Percentiles rank a stretch among this genome's conserved stretches.
Evolutionary conservation across 2,797 vertebrate genomes (phyloP).

Genomic region (Syngnathus acus): DNA sequence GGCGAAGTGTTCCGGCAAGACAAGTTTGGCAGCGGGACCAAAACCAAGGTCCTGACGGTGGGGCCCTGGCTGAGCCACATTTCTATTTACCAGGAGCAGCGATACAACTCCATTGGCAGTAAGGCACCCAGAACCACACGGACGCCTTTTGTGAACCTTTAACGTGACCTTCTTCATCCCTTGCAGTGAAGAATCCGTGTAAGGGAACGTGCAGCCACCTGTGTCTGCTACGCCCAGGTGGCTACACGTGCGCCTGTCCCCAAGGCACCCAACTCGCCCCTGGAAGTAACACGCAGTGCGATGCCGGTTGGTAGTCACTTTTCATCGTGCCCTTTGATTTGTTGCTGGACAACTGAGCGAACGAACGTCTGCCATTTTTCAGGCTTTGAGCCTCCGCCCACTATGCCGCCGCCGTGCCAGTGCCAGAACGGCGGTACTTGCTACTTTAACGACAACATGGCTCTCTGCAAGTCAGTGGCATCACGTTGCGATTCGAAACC

Average conservation of each 20-base stretch:
- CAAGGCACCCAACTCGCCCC: slow-evolving; percentile 54
- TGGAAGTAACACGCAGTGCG: slow-evolving; percentile 60
- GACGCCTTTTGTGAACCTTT: no score
- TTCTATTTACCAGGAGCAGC: slow-evolving; percentile 82
- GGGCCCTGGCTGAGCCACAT: slow-evolving; percentile 90
- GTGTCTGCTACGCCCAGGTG: slow-evolving; percentile 61
- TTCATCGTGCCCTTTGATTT: background rate
- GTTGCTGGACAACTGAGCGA: background rate
- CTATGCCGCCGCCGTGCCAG: slow-evolving; percentile 62
- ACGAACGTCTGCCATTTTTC: background rate
- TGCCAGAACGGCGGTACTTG: slow-evolving; percentile 66
- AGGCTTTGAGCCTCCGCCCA: slow-evolving; percentile 61
- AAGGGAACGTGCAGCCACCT: slow-evolving; percentile 68
- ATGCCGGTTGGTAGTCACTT: slow-evolving; percentile 44
- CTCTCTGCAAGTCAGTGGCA: slow-evolving; percentile 63
- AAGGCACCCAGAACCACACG: slow-evolving; percentile 16
- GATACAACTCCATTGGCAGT: slow-evolving; percentile 75
- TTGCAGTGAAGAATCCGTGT: slow-evolving; percentile 63
- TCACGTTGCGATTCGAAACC: background rate
- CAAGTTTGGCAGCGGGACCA: slow-evolving; percentile 80
- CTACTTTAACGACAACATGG: slow-evolving; percentile 61
- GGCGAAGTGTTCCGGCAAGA: slow-evolving; percentile 87
- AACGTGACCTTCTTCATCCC: background rate
- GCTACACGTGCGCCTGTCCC: slow-evolving; percentile 67
- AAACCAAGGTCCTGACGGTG: slow-evolving; percentile 77